These are phyloP conservation scores for Diarsia rubi DNA, from an alignment of 2,888 invertebrate genomes.

Conservation along the genomic window DNA sequence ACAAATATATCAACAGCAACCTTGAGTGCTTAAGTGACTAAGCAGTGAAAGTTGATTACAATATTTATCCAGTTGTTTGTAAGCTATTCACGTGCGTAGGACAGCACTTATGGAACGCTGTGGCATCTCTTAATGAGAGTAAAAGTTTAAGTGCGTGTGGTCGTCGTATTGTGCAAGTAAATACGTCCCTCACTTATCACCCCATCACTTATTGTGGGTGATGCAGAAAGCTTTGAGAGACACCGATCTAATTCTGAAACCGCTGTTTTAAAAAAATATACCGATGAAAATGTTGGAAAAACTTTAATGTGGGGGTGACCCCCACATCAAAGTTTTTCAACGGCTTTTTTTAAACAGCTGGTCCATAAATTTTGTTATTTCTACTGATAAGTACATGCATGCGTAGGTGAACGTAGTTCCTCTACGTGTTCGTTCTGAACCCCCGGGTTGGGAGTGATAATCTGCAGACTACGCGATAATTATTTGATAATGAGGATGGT, in stretches of 20 bases:
- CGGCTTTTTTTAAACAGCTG: too few relatives aligned
- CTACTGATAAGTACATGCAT: too few relatives aligned
- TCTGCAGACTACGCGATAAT: too few relatives aligned
- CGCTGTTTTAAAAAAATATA: too few relatives aligned
- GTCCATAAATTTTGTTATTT: too few relatives aligned
- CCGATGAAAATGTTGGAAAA: too few relatives aligned
- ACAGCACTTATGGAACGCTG: slow-evolving; percentile 22
- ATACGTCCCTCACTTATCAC: not conserved
- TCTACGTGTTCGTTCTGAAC: too few relatives aligned
- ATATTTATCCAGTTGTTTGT: slow-evolving; percentile 48
- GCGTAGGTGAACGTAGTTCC: too few relatives aligned
- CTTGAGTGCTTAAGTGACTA: slow-evolving; percentile 45
- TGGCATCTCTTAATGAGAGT: slow-evolving; percentile 49
- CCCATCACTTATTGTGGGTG: not conserved
- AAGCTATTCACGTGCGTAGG: slow-evolving; percentile 46
- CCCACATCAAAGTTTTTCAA: too few relatives aligned
- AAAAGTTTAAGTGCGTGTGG: slow-evolving; percentile 16
- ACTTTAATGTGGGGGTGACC: too few relatives aligned
- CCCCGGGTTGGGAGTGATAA: too few relatives aligned
- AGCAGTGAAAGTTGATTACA: slow-evolving; percentile 61
- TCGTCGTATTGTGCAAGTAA: not conserved
- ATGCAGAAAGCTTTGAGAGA: not conserved
- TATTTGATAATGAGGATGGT: too few relatives aligned
- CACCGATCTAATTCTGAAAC: not conserved
- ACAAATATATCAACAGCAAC: slow-evolving; percentile 21